Conservation (phyloP, 2,113 vertebrate species). For the Calidris pugnax region DNA sequence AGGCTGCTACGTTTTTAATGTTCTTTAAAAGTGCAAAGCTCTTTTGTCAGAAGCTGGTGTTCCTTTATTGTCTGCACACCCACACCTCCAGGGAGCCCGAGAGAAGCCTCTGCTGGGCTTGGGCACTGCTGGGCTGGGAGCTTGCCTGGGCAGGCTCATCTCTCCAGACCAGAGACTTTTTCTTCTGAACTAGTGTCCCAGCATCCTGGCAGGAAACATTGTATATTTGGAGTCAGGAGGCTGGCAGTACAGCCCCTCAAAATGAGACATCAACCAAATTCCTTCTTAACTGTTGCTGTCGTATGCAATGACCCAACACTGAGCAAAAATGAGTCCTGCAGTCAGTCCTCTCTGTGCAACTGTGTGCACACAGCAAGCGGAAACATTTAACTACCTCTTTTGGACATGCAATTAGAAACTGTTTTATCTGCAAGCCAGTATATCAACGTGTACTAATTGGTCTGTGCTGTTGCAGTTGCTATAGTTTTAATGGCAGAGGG, state of each 20-base stretch:
- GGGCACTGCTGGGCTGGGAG: not conserved
- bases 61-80: not conserved
- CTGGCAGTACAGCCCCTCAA: not conserved
- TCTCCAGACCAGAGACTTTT: not conserved
- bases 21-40: not conserved
- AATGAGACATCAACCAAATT: not conserved
- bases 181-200: not conserved
- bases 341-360: not conserved
- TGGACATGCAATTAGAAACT: not conserved
- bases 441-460: not conserved
- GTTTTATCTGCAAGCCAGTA: not conserved
- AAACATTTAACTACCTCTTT: not conserved
- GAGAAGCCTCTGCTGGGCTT: not conserved
- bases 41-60: not conserved
- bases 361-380: not conserved
- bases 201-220: not conserved
- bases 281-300: not conserved
- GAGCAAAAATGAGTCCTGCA: not conserved
- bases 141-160: not conserved
- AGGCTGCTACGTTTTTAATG: not conserved
- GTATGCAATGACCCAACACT: not conserved
- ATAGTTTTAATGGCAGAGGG: not conserved
- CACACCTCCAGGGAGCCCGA: rapidly evolving
- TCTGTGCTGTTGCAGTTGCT: not conserved
- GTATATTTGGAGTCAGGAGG: not conserved